These are phyloP conservation scores for Tinea pellionella DNA, from an alignment of 2,888 invertebrate genomes.

Conservation along the genomic window DNA sequence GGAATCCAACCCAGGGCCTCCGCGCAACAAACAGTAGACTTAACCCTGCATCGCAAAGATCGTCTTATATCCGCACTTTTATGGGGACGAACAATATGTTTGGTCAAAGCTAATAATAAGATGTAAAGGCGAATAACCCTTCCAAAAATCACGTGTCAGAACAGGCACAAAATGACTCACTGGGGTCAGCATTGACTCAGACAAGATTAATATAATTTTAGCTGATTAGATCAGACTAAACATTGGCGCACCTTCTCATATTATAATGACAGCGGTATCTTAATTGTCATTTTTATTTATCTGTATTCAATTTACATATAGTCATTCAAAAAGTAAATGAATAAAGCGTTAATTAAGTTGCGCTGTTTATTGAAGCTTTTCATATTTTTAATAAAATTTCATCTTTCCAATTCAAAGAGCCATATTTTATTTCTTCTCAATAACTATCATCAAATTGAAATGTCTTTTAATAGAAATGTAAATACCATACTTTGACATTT, in stretches of 20 bases:
- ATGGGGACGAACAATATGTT: neutral
- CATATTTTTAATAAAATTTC: neutral
- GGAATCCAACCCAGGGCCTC: too few species aligned
- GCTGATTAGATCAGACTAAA: conserved; percentile 3
- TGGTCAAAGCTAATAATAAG: neutral
- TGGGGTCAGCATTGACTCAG: neutral
- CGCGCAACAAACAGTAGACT: too few species aligned
- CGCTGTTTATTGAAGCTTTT: neutral
- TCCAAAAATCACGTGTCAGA: neutral
- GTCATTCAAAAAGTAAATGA: neutral
- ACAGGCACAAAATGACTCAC: neutral
- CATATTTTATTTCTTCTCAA: neutral
- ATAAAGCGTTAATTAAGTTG: conserved; percentile 2
- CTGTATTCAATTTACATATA: neutral
- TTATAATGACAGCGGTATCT: neutral
- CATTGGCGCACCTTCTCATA: neutral
- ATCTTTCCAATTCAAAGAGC: neutral
- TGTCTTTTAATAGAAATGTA: neutral
- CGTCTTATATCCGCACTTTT: neutral
- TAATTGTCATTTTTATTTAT: neutral
- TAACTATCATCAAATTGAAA: neutral
- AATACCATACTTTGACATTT: neutral
- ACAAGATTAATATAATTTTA: conserved; percentile 8
- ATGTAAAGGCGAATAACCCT: neutral
- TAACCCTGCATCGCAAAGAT: too few species aligned